Conservation (phyloP, 2,113 vertebrate species). For the Cygnus atratus region DNA sequence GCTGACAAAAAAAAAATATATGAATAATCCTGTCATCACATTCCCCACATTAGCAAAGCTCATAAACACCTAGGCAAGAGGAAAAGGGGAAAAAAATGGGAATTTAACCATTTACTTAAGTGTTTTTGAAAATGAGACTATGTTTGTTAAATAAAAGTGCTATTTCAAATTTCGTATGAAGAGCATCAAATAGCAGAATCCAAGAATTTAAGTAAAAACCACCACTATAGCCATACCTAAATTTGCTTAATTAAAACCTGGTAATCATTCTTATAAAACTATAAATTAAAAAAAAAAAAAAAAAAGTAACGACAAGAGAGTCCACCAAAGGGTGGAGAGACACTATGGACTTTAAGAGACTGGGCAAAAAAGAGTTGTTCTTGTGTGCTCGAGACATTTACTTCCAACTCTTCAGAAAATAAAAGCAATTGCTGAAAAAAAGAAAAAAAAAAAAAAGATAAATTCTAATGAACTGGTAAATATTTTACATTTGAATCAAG, state of each 20-base stretch:
- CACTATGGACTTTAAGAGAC: not conserved
- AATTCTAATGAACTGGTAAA: not conserved
- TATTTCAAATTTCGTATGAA: not conserved
- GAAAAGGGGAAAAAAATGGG: not conserved
- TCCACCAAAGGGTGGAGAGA: not conserved
- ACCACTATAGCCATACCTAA: not conserved
- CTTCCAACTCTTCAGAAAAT: not conserved
- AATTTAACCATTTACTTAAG: not conserved
- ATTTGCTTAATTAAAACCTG: not conserved
- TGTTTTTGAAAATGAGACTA: not conserved
- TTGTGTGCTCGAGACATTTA: not conserved
- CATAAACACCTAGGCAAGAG: not conserved
- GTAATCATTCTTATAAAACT: not conserved
- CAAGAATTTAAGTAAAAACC: fast-evolving
- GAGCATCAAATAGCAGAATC: not conserved
- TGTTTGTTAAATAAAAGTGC: not conserved
- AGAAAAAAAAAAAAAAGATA: not conserved
- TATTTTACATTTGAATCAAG: not conserved
- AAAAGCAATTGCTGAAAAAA: not conserved
- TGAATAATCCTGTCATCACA: not conserved
- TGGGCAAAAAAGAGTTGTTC: not conserved
- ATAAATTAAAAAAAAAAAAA: not conserved
- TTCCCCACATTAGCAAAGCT: not conserved
- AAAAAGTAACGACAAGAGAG: not conserved
- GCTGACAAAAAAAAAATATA: not conserved